phyloP scores from a whole-genome alignment of 2,888 invertebrate species.

The Ethmia dodecea region DNA sequence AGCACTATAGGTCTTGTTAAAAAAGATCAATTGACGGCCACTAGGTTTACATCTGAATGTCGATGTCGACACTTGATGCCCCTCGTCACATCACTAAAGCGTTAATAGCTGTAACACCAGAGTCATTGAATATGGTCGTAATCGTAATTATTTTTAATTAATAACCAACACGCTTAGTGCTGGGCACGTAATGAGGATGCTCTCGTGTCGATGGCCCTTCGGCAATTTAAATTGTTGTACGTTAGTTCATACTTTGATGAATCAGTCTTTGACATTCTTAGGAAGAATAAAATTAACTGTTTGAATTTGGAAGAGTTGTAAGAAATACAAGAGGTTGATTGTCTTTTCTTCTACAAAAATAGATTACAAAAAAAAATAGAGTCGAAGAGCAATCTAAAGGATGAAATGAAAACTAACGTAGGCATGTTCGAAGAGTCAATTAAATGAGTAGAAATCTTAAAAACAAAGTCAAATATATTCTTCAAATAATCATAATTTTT shows the following conservation, averaged over 20 bases:
- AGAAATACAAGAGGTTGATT: too few relatives aligned
- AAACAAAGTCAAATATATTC: too few relatives aligned
- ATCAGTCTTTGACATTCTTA: neutral
- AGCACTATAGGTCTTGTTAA: neutral
- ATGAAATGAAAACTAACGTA: too few relatives aligned
- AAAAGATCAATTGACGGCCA: neutral
- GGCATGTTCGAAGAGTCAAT: too few relatives aligned
- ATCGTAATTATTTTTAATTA: constrained; percentile 78
- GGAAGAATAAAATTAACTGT: too few relatives aligned
- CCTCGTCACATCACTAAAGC: constrained; percentile 40
- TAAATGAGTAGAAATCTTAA: too few relatives aligned
- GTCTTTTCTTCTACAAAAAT: too few relatives aligned
- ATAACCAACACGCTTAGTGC: constrained; percentile 73
- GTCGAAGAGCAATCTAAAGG: too few relatives aligned
- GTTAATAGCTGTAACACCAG: constrained; percentile 75
- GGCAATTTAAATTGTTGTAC: constrained; percentile 39
- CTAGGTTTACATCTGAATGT: constrained; percentile 19
- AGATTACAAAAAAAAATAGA: too few relatives aligned
- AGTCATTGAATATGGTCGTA: constrained; percentile 77
- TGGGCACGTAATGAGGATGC: constrained; percentile 69
- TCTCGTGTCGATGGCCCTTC: constrained; percentile 68
- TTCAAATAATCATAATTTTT: too few relatives aligned
- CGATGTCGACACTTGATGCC: too few relatives aligned
- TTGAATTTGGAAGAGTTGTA: too few relatives aligned
- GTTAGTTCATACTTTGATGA: constrained; percentile 3